Percentiles rank a stretch among this genome's conserved stretches.
phyloP scores from a whole-genome alignment of 2,888 invertebrate genomes.

The Cephalotes varians region DNA sequence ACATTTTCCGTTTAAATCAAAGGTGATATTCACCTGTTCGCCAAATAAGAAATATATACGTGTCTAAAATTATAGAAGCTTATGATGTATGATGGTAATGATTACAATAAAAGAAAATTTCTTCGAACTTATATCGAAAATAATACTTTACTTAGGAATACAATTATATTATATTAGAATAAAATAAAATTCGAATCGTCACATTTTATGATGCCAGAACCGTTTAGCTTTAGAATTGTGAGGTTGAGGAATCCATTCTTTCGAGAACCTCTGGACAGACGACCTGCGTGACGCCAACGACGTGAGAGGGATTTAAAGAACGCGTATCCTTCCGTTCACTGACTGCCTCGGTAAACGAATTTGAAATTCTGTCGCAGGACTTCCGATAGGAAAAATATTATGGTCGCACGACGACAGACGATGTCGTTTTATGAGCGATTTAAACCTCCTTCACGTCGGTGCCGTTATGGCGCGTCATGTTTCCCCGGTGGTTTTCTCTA shows the following conservation, averaged over 20 bases:
- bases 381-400: conserved; percentile 50
- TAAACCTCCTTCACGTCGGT: conserved; percentile 23
- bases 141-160: neutral
- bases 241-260: conserved; percentile 22
- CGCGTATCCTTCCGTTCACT: conserved; percentile 27
- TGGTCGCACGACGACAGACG: conserved; percentile 30
- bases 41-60: neutral
- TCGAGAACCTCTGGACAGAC: neutral
- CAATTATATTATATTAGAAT: neutral
- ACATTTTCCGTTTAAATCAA: neutral
- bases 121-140: neutral
- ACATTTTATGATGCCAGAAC: conserved; percentile 34
- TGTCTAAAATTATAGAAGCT: neutral
- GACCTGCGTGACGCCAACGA: conserved; percentile 40
- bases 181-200: conserved; percentile 3
- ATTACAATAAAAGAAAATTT: neutral
- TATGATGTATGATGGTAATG: neutral
- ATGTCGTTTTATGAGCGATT: conserved; percentile 28
- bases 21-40: neutral
- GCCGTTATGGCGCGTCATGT: conserved; percentile 43
- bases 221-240: conserved; percentile 21
- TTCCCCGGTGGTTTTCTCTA: conserved; percentile 37
- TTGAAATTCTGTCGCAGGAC: conserved; percentile 35
- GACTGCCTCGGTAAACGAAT: conserved; percentile 47
- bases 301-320: conserved; percentile 53